Evolutionary conservation across 2,888 invertebrate species (phyloP), one percentile per base, ranked within the genome.

Genomic region (Lumbricus terrestris): DNA sequence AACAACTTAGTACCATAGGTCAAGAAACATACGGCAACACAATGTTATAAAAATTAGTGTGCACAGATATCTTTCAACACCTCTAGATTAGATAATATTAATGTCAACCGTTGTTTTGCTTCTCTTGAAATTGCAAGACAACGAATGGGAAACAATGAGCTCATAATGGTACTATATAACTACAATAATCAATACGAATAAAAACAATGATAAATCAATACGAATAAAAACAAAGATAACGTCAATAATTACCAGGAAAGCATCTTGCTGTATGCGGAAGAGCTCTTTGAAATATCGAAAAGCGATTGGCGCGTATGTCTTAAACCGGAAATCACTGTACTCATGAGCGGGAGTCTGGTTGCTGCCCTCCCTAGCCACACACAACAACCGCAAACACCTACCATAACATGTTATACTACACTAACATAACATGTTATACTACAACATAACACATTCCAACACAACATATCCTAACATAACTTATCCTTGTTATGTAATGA

Each of bases 221-320:
- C n/a, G n/a, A 69, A 69, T 11, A 69, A 69, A n/a, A 69, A 69
- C 5, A n/a, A 69, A n/a, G 8, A n/a, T n/a, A 69, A 69, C 16
- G 8, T 34, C 34, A 34, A 38, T 20, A 96, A 96, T 96, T 95
- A 99, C 99, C 96, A 99, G 96, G 96, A 99, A 99, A 96, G 99
- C 99, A 95, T 99, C 99, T n/a, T 99, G 98, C 95, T 98, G 98
- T 94, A 99, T 99, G 92, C 98, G 98, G 96, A 99, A 99, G 93
- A 99, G 96, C 96, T 99, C 99, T 93, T 99, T 96, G 96, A 99
- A 99, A 96, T 99, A 99, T 94, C 99, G 97, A 96, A 99, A 99
- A 95, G 99, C 99, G 94, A 99, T 98, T 34, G 99, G 99, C 93
- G 99, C 99, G 96, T 99, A 99, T 92, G 99, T 98, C 95, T 99